Conservation (phyloP, 2,797 vertebrate genomes). For the Apogon talboti region DNA sequence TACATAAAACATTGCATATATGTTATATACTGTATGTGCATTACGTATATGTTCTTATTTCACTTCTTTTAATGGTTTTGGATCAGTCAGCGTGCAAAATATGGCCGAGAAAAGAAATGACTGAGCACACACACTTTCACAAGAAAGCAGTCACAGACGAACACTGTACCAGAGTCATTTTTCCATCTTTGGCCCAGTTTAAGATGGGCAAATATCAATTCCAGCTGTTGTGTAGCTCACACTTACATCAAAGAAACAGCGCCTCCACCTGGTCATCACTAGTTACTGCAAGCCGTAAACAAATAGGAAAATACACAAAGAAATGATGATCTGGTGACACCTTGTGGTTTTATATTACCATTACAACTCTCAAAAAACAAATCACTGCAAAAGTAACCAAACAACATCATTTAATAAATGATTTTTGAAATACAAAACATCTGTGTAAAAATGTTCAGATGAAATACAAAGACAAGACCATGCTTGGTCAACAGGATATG, state of each 20-base stretch:
- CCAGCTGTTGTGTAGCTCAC: constrained; percentile 38
- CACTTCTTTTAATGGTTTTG: constrained; percentile 10
- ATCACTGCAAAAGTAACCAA: constrained; percentile 57
- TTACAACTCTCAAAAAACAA: constrained; percentile 17
- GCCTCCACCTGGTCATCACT: constrained; percentile 43
- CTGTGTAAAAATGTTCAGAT: constrained; percentile 85
- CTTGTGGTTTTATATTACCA: constrained; percentile 48
- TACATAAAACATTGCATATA: constrained; percentile 9
- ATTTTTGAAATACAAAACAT: constrained; percentile 84
- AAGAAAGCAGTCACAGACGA: background rate
- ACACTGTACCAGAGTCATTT: constrained; percentile 17
- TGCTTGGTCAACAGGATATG: constrained; percentile 74
- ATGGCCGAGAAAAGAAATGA: constrained; percentile 28
- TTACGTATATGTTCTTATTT: background rate
- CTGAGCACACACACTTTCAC: constrained; percentile 6
- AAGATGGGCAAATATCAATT: constrained; percentile 43
- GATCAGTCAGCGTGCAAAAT: constrained; percentile 23
- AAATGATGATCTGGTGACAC: constrained; percentile 28
- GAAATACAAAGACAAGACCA: constrained; percentile 80
- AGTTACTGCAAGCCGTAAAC: constrained; percentile 5
- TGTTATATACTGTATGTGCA: background rate
- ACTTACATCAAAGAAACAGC: background rate
- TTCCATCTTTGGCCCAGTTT: constrained; percentile 29
- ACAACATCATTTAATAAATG: constrained; percentile 84
- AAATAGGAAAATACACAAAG: background rate